Evolutionary conservation across 2,797 vertebrate genomes (phyloP), one percentile per base, ranked within the genome.

Genomic region (Lerista edwardsae): DNA sequence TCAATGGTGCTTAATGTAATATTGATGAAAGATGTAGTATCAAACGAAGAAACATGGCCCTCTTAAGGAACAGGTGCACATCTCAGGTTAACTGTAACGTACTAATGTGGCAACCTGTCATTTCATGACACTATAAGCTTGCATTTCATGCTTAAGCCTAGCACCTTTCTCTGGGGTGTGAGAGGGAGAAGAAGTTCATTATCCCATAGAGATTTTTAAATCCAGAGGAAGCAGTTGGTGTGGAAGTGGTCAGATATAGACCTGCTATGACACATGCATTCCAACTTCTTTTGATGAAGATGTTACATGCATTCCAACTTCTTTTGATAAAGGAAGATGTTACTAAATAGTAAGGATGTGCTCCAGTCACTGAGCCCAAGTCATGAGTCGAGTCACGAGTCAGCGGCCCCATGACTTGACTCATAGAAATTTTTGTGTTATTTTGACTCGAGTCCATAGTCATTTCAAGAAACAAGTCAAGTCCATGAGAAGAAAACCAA

Each of bases 21-120:
- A 78, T 61, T 77, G 82, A 84, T 71, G 75, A 78, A 78, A 77
- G 36, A 59, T 78, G 64, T 69, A 61, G 34, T 59, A 55, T 31
- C 59, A 61, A 21, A 77, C 14, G 11, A 23, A 9, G 65, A 71
- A 41, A 61, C 65, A 31, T 69, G 51, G n/a, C 71, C 81, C n/a
- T 57, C 59, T 81, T 72, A 25, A 68, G 69, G 15, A 59, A 27
- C 1, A 84, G 77, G 12, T 34, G 64, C 21, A 12, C 69, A 36
- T 69, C 36, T 69, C 74, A 17, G 39, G 82, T n/a, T 83, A 76
- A 69, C 25, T 17, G 69, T 51, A 79, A 25, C 21, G 59, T 29
- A 55, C 51, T 55, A 55, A 55, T 64, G 59, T 39, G 23, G 19
- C 69, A 68, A 67, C 31, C 61, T 79, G 36, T 44, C 29, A 29